Evolutionary conservation across 64 coral and sea anemone species (phyloP), one percentile per base, ranked within the genome.

Genomic region (Actinia tenebrosa): DNA sequence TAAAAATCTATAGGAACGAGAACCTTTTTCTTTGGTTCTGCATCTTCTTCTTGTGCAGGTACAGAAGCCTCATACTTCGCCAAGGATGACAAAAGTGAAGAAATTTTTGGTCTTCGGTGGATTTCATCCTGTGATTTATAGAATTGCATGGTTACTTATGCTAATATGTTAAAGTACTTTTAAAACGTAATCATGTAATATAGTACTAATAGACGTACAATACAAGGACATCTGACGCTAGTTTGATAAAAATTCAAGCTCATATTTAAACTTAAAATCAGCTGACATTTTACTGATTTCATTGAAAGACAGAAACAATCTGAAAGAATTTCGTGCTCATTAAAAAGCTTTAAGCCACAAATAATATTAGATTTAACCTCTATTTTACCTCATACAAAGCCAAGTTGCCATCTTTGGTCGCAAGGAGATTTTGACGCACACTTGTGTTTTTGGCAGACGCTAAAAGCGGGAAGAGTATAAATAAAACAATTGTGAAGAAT

Each of bases 1-100:
- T 42, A 42, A 75, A 10, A 30, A 75, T 25, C 23, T 7, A 71
- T 64, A n/a, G 7, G 10, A 27, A 75, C 9, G 11, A 13, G 20
- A 72, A 75, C 69, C 69, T 50, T 45, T 50, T 81, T 81, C 17
- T n/a, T 81, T 4, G 79, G 79, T 81, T 53, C 80, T 13, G 86
- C 88, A 23, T 96, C 94, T 8, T 93, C 94, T 52, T 90, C 78
- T 85, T 90, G 85, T 5, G 87, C 84, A 19, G 91, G 89, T 0
- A 88, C 91, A 23, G 91, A 80, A 56, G 91, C 94, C 90, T 96
- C 94, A 82, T 96, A 96, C 77, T 62, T 96, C 16, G 94, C 88
- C 63, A 96, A 71, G 60, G 63, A 89, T 37, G 91, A 86, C 27
- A 96, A 82, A 18, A 93, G 88, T 16, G 94, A 87, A 25, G 91